These are phyloP conservation scores for Rousettus leschenaultii DNA, from an alignment of 2,113 vertebrate species.

Conservation along the genomic window DNA sequence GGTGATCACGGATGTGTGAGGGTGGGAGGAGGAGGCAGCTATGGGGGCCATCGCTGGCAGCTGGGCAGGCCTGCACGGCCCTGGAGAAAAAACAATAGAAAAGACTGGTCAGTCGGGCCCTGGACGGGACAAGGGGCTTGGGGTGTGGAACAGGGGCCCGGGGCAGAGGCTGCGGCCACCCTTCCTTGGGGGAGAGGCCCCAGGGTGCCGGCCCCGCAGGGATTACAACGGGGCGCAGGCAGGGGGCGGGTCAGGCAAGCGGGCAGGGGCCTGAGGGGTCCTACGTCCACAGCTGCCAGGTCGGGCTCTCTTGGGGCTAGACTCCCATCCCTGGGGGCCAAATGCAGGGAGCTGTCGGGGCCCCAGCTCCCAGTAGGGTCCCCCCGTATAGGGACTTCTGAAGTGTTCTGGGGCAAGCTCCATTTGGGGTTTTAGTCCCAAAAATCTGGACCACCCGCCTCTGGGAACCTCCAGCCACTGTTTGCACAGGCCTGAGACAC, in stretches of 20 bases:
- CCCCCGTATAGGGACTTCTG: not conserved
- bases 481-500: not conserved
- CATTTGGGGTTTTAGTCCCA: not conserved
- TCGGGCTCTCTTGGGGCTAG: not conserved
- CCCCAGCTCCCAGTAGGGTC: conserved; percentile 13
- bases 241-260: not conserved
- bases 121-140: conserved; percentile 68
- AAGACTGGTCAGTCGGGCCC: conserved; percentile 86
- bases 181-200: not conserved
- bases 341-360: not conserved
- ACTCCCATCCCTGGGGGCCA: not conserved
- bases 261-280: not conserved
- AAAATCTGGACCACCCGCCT: not conserved
- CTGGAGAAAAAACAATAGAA: conserved; percentile 90
- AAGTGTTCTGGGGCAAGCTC: not conserved
- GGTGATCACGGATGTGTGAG: conserved; percentile 87
- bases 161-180: conserved; percentile 30
- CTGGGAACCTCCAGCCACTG: not conserved
- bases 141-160: conserved; percentile 21
- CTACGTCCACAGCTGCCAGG: conserved; percentile 43
- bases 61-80: conserved; percentile 89
- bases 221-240: not conserved
- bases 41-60: conserved; percentile 86
- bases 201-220: not conserved
- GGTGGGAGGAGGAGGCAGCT: conserved; percentile 88